phyloP scores from a whole-genome alignment of 2,888 invertebrate genomes.

The Quadriops clusia region DNA sequence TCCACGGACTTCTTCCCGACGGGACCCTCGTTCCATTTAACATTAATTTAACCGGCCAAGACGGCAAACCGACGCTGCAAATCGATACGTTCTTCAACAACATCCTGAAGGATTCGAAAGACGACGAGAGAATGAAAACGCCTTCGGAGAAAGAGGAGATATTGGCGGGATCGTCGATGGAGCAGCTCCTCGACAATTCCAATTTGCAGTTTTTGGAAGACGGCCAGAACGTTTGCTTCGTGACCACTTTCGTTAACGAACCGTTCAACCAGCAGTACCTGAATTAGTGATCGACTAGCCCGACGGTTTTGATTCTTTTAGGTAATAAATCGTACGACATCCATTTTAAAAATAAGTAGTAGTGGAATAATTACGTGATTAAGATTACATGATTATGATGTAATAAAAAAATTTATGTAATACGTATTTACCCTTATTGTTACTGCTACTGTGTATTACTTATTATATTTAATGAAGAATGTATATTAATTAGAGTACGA shows the following conservation, averaged over 20 bases:
- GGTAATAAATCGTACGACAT: no score
- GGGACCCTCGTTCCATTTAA: slow-evolving; percentile 36
- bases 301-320: no score
- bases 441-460: no score
- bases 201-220: slow-evolving; percentile 43
- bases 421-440: no score
- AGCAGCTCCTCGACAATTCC: slow-evolving; percentile 11
- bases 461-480: no score
- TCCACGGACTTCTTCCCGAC: slow-evolving; percentile 36
- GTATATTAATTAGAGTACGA: no score
- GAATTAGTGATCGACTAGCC: no score
- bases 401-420: no score
- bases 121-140: not conserved
- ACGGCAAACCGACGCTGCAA: slow-evolving; percentile 21
- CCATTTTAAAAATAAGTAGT: no score
- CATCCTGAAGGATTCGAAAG: slow-evolving; percentile 1
- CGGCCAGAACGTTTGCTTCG: slow-evolving; percentile 47
- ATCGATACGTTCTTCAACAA: not conserved
- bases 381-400: no score
- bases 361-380: no score
- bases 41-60: slow-evolving; percentile 28
- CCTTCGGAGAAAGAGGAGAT: slow-evolving; percentile 3
- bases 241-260: slow-evolving; percentile 45
- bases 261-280: slow-evolving; percentile 35
- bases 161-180: slow-evolving; percentile 2